phyloP scores from a whole-genome alignment of 2,113 vertebrate genomes.

The Mobula birostris region DNA sequence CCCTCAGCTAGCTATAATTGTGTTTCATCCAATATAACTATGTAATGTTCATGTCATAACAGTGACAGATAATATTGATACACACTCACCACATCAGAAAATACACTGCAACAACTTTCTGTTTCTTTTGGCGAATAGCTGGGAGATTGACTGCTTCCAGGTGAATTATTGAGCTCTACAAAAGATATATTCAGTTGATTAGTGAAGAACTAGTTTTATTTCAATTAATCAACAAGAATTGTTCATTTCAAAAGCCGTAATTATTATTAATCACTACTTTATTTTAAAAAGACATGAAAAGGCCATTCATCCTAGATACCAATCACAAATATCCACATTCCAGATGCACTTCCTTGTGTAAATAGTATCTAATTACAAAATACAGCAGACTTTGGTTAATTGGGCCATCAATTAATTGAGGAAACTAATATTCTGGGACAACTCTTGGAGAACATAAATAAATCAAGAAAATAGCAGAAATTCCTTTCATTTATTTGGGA shows the following conservation, averaged over 20 bases:
- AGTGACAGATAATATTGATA: not conserved
- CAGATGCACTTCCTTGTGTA: not conserved
- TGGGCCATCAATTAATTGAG: too few species aligned
- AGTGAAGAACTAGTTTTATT: not conserved
- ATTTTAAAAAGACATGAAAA: not conserved
- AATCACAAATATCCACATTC: not conserved
- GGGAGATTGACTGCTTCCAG: slow-evolving; percentile 49
- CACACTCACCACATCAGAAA: slow-evolving; percentile 58
- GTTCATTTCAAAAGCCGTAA: not conserved
- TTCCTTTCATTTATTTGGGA: too few species aligned
- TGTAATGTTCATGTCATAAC: not conserved
- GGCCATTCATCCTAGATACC: not conserved
- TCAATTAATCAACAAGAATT: not conserved
- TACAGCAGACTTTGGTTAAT: not conserved
- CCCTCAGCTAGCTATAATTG: too few species aligned
- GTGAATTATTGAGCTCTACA: slow-evolving; percentile 47
- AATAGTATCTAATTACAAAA: slow-evolving; percentile 8
- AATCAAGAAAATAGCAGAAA: too few species aligned
- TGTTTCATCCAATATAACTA: not conserved
- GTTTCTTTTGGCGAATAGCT: slow-evolving; percentile 52
- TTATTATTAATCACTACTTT: not conserved
- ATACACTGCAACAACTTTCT: slow-evolving; percentile 55
- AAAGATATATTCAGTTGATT: slow-evolving; percentile 36
- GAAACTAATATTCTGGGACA: too few species aligned
- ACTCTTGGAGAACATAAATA: too few species aligned